Base-by-base conservation (phyloP, 2,888 invertebrate species). In the Pardosa pseudoannulata region DNA sequence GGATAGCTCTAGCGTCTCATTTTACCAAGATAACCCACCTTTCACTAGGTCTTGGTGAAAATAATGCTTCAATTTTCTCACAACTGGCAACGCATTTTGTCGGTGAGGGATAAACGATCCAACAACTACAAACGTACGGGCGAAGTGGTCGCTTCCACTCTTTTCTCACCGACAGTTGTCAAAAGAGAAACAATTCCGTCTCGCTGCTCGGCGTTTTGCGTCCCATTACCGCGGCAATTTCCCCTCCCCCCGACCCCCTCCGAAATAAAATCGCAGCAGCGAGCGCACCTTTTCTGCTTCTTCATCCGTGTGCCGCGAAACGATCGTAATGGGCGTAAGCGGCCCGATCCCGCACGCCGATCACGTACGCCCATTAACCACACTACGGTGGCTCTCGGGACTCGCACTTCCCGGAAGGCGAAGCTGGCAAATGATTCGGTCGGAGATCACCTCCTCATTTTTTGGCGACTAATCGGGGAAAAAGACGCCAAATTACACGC, bases 361-460 rank as follows among this genome's bases (percentile, higher is more conserved):
- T 76, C 82, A 82, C 82, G 82, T 41, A 64, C 46, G 19, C 5
- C 75, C 76, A 82, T 82, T 82, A 82, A 82, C 82, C 82, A 82
- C 82, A 82, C 82, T 76, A 82, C 65, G 62, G 28, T 82, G 71
- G 65, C 68, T 74, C 50, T 36, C 39, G 39, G 23, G 41, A 46
- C 39, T 71, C 70, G 50, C 82, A 82, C 82, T 82, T 82, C 82
- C 82, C 82, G 82, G 82, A 82, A 82, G 41, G 32, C 32, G 32
- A 3, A 16, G 67, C 41, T 7, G 27, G 62, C 39, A 31, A 23
- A 56, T 11, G 56, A 19, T 11, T 19, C 1, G 56, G 56, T 23
- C 23, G 56, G 3, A 56, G 1, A 56, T 23, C n/a, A n/a, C n/a
- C n/a, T n/a, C 56, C 3, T 56, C 56, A n/a, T 11, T 64, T 29